Evolutionary conservation across 2,888 invertebrate genomes (phyloP), one percentile per base, ranked within the genome.

Genomic region (Chironomus riparius): DNA sequence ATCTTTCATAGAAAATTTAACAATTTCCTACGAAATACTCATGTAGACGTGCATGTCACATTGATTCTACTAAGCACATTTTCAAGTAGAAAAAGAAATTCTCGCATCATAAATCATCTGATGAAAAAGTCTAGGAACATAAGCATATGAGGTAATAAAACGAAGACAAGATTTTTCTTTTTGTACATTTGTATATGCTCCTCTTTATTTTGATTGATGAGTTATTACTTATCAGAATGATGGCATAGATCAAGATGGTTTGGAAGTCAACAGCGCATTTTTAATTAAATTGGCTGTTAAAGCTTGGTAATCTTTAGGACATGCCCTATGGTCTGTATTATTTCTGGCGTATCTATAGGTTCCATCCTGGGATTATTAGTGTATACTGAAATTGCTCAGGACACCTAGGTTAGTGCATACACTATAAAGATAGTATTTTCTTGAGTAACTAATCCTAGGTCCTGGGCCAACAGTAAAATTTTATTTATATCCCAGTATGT

Each of bases 181-280:
- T 6, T 56, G 56, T 56, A 15, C 7, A 7, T 15, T 56, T 18
- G n/a, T 18, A 6, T 56, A 18, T 18, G 15, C 56, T 56, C 18
- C 18, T 56, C 56, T 56, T 56, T 50, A 70, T 56, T 70, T 70
- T 70, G 70, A 70, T 70, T 70, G 70, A 70, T 70, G 70, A 70
- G 70, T 56, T 50, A 56, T 70, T 56, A 70, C 50, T 50, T 47
- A 50, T 22, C 48, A 21, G 18, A 47, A 47, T 13, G 69, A 22
- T 12, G 0, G 47, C 13, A 38, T 7, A 6, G n/a, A 15, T 15
- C 3, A 6, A 15, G 2, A 38, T 38, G 38, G 1, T 1, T 38
- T 56, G 15, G 15, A 50, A 50, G 15, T 50, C 2, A 5, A 18
- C 6, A n/a, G 18, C 47, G 68, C 38, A 38, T 38, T 38, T 38